Conservation (phyloP, 2,113 vertebrate genomes). For the Hylia prasina region DNA sequence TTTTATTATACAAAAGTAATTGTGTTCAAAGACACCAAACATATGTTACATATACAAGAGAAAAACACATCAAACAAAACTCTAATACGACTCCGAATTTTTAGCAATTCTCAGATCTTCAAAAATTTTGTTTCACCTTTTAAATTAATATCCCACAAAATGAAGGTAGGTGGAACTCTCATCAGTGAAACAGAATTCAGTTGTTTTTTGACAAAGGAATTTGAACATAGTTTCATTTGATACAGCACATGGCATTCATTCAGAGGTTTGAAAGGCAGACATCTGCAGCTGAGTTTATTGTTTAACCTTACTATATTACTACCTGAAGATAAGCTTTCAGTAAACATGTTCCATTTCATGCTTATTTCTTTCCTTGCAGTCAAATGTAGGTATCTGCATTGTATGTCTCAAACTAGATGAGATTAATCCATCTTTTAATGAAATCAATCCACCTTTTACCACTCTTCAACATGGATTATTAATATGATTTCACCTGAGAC, state of each 20-base stretch:
- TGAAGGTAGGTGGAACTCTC: neutral
- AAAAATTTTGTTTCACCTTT: neutral
- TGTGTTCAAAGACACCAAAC: constrained; percentile 76
- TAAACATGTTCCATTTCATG: neutral
- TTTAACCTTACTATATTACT: neutral
- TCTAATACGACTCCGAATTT: constrained; percentile 54
- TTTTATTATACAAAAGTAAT: constrained; percentile 82
- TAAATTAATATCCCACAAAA: neutral
- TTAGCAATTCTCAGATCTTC: constrained; percentile 27
- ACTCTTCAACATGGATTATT: neutral
- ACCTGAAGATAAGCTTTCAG: neutral
- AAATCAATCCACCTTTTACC: neutral
- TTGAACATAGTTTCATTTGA: neutral
- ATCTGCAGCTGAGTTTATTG: neutral
- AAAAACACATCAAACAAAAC: neutral
- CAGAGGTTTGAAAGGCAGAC: neutral
- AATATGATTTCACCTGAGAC: neutral
- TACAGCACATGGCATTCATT: neutral
- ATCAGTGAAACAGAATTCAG: neutral
- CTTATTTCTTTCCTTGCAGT: neutral
- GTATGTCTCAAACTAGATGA: neutral
- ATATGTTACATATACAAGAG: constrained; percentile 71
- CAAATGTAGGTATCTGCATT: neutral
- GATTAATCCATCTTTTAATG: neutral
- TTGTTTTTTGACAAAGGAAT: neutral